phyloP scores from a whole-genome alignment of 2,888 invertebrate genomes.

The Eilema griseolum region DNA sequence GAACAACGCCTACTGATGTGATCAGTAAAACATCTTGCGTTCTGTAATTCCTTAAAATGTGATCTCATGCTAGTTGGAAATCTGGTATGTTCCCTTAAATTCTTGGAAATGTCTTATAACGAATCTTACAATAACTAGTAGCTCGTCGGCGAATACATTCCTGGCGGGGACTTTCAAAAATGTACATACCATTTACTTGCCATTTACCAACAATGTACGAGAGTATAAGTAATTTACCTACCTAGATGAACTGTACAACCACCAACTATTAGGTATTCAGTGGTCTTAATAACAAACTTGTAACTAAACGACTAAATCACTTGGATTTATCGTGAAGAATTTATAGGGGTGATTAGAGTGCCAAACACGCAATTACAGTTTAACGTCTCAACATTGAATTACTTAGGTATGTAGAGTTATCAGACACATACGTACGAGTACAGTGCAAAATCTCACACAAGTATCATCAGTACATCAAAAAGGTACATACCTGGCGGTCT shows the following conservation, averaged over 20 bases:
- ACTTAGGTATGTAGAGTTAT: slow-evolving; percentile 20
- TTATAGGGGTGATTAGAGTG: slow-evolving; percentile 22
- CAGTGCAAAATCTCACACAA: slow-evolving; percentile 44
- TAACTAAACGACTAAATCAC: slow-evolving; percentile 23
- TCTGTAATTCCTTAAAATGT: slow-evolving; percentile 43
- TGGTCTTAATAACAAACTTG: neutral
- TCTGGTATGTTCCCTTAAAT: neutral
- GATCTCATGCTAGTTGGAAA: slow-evolving; percentile 49
- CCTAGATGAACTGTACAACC: neutral
- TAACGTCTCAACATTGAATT: slow-evolving; percentile 23
- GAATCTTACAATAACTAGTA: slow-evolving; percentile 36
- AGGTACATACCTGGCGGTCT: slow-evolving; percentile 65
- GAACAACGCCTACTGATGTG: slow-evolving; percentile 22
- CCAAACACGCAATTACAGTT: slow-evolving; percentile 34
- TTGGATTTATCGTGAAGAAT: slow-evolving; percentile 24
- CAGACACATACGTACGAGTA: slow-evolving; percentile 19
- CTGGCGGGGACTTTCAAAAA: slow-evolving; percentile 30
- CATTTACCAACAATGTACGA: slow-evolving; percentile 46
- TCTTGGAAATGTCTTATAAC: slow-evolving; percentile 37
- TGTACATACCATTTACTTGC: no score
- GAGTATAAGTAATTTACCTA: neutral
- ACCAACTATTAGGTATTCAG: neutral
- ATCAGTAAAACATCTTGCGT: slow-evolving; percentile 32
- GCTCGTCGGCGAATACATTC: slow-evolving; percentile 40
- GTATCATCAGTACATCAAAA: slow-evolving; percentile 62